phyloP scores from a whole-genome alignment of 2,888 invertebrate species.

The Zhengitettix transpicula region DNA sequence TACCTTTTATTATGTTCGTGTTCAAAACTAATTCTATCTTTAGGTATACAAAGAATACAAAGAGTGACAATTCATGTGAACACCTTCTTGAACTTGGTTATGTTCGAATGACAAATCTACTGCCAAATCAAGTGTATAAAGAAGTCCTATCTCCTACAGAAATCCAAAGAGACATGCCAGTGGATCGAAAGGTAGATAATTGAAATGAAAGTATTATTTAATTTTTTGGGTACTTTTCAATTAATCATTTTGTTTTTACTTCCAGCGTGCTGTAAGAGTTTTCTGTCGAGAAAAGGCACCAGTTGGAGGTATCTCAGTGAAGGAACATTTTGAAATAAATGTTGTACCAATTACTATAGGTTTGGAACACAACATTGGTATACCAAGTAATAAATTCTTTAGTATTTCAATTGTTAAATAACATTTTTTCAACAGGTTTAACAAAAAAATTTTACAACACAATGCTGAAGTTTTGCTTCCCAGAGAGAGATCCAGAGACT shows the following conservation, averaged over 20 bases:
- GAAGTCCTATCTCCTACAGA: constrained; percentile 70
- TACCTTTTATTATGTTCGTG: no score
- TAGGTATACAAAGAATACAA: constrained; percentile 87
- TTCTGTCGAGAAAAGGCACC: constrained; percentile 92
- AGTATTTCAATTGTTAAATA: not conserved
- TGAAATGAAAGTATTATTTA: not conserved
- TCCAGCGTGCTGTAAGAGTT: constrained; percentile 67
- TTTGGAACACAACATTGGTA: constrained; percentile 19
- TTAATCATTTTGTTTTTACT: not conserved
- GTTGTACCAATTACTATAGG: constrained; percentile 85
- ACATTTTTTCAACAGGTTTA: constrained; percentile 36
- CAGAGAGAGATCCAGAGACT: constrained; percentile 76
- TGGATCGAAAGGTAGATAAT: constrained; percentile 54
- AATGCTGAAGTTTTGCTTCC: constrained; percentile 95
- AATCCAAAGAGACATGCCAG: constrained; percentile 71
- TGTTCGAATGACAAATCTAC: constrained; percentile 82
- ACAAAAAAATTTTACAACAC: constrained; percentile 95
- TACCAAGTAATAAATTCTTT: constrained; percentile 1
- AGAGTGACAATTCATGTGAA: constrained; percentile 93
- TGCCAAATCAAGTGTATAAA: constrained; percentile 87
- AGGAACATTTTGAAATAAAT: constrained; percentile 98
- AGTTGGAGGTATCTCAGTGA: constrained; percentile 97
- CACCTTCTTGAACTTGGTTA: constrained; percentile 93
- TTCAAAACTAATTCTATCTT: constrained; percentile 14
- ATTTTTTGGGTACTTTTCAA: not conserved